Evolutionary conservation across 2,797 vertebrate genomes (phyloP), one percentile per base, ranked within the genome.

Genomic region (Acrossocheilus wenchowensis): DNA sequence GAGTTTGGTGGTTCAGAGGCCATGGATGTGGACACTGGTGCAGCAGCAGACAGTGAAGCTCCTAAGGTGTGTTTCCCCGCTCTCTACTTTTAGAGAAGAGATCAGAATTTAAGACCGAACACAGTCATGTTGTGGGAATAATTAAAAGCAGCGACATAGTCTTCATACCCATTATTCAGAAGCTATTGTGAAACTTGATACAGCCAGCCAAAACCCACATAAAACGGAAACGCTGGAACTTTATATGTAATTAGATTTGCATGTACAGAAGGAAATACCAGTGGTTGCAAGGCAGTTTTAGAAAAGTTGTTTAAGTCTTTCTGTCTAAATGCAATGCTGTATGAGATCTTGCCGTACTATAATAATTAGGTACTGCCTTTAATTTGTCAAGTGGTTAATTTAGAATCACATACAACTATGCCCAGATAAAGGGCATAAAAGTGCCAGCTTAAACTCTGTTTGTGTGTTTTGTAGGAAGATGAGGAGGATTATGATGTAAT

Each of bases 401-500:
- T 45, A 21, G 34, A 21, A 41, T 78, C 36, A 1, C 6, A 15
- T n/a, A 12, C 9, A 77, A 21, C 17, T 41, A 23, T 8, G 41
- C 15, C 19, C 19, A 23, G 39, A 19, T 3, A 39, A 64, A 41
- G 14, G 34, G 43, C 11, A 34, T 64, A 4, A 21, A 52, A 30
- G 21, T 26, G 45, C 8, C 45, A 5, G 5, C 19, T 50, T 30
- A 30, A 11, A 62, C 77, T 48, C 41, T 77, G 2, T 84, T 14
- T 77, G 26, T 75, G 82, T 78, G 45, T 84, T 84, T 10, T 84
- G 74, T 68, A 89, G 87, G 91, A 98, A 97, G 97, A 99, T 89
- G 97, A 99, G 66, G 98, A 99, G 0, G 98, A 99, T 87, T 99
- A 99, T 0, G 97, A 99, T 0, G 98, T 98, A 89, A 99, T 99